Evolutionary conservation across 2,888 invertebrate genomes (phyloP).

Genomic region (Limnephilus auricula): DNA sequence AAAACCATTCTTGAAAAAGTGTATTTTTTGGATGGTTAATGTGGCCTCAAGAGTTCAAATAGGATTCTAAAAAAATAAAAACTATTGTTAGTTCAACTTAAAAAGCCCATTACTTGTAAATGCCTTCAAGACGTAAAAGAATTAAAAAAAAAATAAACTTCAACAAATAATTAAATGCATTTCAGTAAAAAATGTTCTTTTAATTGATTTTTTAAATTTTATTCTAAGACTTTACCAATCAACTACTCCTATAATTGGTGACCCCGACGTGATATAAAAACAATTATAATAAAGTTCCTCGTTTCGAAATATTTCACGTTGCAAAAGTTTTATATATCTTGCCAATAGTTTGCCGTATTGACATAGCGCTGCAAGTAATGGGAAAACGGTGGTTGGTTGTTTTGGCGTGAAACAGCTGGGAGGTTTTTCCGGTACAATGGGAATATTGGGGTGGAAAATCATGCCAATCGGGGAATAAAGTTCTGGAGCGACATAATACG

Average conservation of each 20-base stretch:
- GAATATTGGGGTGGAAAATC: conserved; percentile 30
- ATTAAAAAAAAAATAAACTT: no score
- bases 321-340: not conserved
- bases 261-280: not conserved
- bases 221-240: no score
- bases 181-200: no score
- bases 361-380: conserved; percentile 11
- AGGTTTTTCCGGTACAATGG: not conserved
- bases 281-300: not conserved
- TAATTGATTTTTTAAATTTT: no score
- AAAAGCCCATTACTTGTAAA: no score
- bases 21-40: no score
- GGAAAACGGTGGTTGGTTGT: conserved; percentile 12
- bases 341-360: not conserved
- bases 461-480: conserved; percentile 30
- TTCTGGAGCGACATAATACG: not conserved
- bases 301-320: not conserved
- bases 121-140: no score
- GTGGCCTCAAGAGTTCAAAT: no score
- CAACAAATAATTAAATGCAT: no score
- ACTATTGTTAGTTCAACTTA: no score
- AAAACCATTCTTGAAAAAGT: no score
- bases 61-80: no score
- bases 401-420: not conserved
- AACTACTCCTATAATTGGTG: not conserved